Conservation (phyloP, 2,113 vertebrate genomes). For the Protomyctophum bolini region DNA sequence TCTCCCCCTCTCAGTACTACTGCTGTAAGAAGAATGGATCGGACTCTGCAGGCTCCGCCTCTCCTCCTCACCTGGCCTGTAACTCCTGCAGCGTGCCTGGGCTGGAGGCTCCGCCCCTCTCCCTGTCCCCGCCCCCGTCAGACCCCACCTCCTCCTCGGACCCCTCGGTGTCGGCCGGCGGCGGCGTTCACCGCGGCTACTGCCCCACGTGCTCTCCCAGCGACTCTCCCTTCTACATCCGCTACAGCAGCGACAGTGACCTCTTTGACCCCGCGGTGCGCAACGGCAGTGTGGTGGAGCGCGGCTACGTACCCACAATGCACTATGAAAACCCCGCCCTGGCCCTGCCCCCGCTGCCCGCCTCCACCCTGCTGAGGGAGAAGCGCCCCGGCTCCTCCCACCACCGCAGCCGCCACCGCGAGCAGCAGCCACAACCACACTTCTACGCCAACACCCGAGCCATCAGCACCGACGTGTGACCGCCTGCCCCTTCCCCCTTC, state of each 20-base stretch:
- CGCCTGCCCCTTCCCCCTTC: constrained; percentile 2
- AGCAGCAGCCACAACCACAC: constrained; percentile 63
- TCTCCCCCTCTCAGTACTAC: constrained; percentile 85
- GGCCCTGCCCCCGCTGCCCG: constrained; percentile 78
- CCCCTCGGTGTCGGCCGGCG: constrained; percentile 42
- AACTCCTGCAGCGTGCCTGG: constrained; percentile 86
- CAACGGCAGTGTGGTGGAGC: constrained; percentile 85
- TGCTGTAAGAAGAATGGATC: constrained; percentile 97
- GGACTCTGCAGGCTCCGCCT: constrained; percentile 78
- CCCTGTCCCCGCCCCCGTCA: constrained; percentile 59
- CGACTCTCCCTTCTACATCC: constrained; percentile 90
- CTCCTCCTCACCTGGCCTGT: constrained; percentile 83
- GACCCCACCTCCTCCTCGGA: constrained; percentile 65
- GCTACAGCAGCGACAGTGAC: constrained; percentile 73
- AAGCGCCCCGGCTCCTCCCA: too few relatives aligned
- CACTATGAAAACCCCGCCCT: constrained; percentile 88
- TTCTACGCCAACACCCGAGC: constrained; percentile 87
- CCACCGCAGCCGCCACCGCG: constrained; percentile 50
- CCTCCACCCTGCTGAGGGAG: constrained; percentile 83
- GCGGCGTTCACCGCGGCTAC: constrained; percentile 71
- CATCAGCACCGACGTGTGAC: constrained; percentile 93
- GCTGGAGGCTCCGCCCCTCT: constrained; percentile 77
- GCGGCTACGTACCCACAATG: constrained; percentile 81
- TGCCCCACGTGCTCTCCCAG: constrained; percentile 90
- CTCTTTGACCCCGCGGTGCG: constrained; percentile 74